Base-by-base conservation (phyloP, 2,113 vertebrate species). In the Tragelaphus buxtoni region DNA sequence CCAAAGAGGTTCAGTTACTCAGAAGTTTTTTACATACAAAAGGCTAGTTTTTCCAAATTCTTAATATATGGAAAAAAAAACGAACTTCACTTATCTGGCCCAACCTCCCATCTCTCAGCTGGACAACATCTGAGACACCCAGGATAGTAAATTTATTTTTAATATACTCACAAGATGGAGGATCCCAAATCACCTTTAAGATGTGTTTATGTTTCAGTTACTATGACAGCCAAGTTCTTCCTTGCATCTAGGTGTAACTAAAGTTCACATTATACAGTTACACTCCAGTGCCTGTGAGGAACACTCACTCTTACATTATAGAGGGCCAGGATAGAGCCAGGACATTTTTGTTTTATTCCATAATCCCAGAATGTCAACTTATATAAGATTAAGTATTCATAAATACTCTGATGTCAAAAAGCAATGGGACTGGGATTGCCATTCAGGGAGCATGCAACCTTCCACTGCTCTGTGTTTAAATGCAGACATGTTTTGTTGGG, bases 1-100 rank as follows among this genome's bases (percentile, higher is more conserved):
- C 92, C 13, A 45, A 96, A 88, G 85, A 91, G 91, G 51, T 82
- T 94, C 84, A 63, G 81, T 98, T 97, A 97, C 97, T 22, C 55
- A 53, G 84, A 63, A 95, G 45, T 45, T 81, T 81, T 81, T 77
- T 65, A 83, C 24, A 2, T 20, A 51, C 28, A 42, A 17, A 77
- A 0, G 79, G 56, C 32, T 88, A 42, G 4, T 56, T 79, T 84
- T 95, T 47, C 53, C 80, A 95, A 95, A 61, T 28, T 91, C 51
- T 94, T 8, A 76, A 51, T 16, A 87, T 47, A 8, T 14, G 26
- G 39, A 58, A 47, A 95, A 53, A 77, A 94, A 81, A 94, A 2
- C 9, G 69, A 81, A 39, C 20, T 86, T 18, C 18, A 5, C 42
- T 91, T 49, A 39, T n/a, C 32, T 51, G 9, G 9, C 47, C 65